Evolutionary conservation across 2,888 invertebrate species (phyloP).

Genomic region (Caenorhabditis sp.): DNA sequence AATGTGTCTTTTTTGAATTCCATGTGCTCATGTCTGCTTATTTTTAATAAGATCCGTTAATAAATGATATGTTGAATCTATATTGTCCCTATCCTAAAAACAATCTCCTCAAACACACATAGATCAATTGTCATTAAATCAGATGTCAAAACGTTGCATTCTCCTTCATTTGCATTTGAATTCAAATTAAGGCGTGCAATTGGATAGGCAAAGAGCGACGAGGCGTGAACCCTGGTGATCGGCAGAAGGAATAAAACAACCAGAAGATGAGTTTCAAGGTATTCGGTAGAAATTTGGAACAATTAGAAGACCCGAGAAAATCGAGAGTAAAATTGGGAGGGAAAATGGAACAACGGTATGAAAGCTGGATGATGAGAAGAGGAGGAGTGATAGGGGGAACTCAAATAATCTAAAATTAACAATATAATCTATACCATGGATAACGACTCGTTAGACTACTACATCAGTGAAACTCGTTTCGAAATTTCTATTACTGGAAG

Average conservation of each 20-base stretch:
- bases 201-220: slow-evolving; percentile 17
- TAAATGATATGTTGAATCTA: too few relatives aligned
- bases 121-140: not conserved
- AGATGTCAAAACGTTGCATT: slow-evolving; percentile 25
- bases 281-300: not conserved
- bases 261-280: slow-evolving; percentile 1
- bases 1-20: not conserved
- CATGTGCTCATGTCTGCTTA: slow-evolving; percentile 26
- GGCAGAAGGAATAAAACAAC: slow-evolving; percentile 17
- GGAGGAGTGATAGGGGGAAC: not conserved
- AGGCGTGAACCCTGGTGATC: slow-evolving; percentile 36
- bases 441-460: not conserved
- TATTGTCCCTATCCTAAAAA: too few relatives aligned
- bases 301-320: slow-evolving; percentile 13
- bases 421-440: not conserved
- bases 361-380: slow-evolving; percentile 29
- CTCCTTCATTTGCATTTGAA: slow-evolving; percentile 25
- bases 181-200: slow-evolving; percentile 28
- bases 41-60: slow-evolving; percentile 40
- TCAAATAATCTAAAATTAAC: not conserved
- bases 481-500: not conserved
- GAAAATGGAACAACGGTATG: slow-evolving; percentile 26
- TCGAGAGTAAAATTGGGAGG: not conserved
- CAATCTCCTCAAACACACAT: too few relatives aligned
- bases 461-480: not conserved